Base-by-base conservation (phyloP, 2,888 invertebrate genomes). In the Odontocerum albicorne region DNA sequence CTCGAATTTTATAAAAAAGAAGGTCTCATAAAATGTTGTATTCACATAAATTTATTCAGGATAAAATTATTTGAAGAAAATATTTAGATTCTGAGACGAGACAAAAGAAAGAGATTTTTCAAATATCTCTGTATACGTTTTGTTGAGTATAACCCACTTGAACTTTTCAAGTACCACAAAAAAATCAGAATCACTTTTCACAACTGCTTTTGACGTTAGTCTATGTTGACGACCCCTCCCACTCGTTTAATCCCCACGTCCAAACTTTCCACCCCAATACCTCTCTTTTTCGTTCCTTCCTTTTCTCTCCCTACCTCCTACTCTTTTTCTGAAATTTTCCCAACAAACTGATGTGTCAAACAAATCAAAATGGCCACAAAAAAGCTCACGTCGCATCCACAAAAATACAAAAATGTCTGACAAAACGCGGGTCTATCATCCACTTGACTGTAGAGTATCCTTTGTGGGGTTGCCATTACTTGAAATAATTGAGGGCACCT, bases 191-290 rank as follows among this genome's bases (percentile, higher is more conserved):
- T 40, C 40, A 20, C 21, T 40, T 40, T 40, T 21, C 13, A 21
- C 40, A 40, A 40, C 40, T 40, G 40, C 10, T 40, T 10, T 16
- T 40, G 40, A 40, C 40, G 21, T 40, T 19, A 40, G 40, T n/a
- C 40, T n/a, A 40, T 40, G 40, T 7, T 4, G 40, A 40, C 16
- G 40, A 21, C 21, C 17, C 40, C 20, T n/a, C 40, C 21, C 40
- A 8, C 16, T 21, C 40, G 40, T 40, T 40, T 40, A 20, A 19
- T 21, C 13, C 13, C 40, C 19, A 19, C 17, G 38, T 16, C 38
- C 38, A 38, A 38, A 38, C 38, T 13, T 38, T 38, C 17, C 38
- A 16, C 17, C 8, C 10, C 6, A n/a, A 27, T 6, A 27, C 27
- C 27, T 7, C 27, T 10, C 6, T 4, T 4, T 7, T 4, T 27